Evolutionary conservation across 2,888 invertebrate species (phyloP).

Genomic region (Polyommatus icarus): DNA sequence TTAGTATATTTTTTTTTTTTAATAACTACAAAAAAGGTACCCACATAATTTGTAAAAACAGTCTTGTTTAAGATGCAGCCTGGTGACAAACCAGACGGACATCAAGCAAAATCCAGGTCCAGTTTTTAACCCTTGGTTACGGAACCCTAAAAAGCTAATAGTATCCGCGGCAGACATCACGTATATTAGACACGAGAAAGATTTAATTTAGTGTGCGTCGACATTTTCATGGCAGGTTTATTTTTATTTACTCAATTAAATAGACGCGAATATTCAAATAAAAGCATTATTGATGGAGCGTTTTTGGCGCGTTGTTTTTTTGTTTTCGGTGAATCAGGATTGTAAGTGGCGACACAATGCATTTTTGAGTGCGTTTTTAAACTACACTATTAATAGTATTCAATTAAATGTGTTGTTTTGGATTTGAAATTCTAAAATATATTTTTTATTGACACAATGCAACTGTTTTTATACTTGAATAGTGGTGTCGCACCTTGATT

Average conservation of each 20-base stretch:
- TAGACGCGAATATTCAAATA: background rate
- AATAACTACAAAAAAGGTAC: no score
- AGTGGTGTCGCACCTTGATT: no score
- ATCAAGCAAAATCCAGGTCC: no score
- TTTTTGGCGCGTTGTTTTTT: background rate
- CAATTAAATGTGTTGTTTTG: background rate
- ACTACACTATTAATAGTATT: background rate
- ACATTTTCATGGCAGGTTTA: background rate
- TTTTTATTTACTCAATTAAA: conserved; percentile 25
- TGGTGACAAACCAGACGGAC: no score
- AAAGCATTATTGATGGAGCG: background rate
- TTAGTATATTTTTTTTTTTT: no score
- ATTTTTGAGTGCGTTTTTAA: background rate
- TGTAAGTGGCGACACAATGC: background rate
- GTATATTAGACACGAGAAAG: conserved; percentile 18
- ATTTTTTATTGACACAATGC: background rate
- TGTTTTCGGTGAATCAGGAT: background rate
- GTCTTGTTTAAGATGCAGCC: no score
- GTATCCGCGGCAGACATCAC: background rate
- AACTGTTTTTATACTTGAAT: background rate
- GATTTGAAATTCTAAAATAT: background rate
- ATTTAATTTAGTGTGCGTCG: background rate
- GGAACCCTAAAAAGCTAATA: background rate
- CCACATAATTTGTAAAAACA: no score
- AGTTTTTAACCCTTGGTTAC: no score